Base-by-base conservation (phyloP, 2,113 vertebrate genomes). In the Patagioenas fasciata region DNA sequence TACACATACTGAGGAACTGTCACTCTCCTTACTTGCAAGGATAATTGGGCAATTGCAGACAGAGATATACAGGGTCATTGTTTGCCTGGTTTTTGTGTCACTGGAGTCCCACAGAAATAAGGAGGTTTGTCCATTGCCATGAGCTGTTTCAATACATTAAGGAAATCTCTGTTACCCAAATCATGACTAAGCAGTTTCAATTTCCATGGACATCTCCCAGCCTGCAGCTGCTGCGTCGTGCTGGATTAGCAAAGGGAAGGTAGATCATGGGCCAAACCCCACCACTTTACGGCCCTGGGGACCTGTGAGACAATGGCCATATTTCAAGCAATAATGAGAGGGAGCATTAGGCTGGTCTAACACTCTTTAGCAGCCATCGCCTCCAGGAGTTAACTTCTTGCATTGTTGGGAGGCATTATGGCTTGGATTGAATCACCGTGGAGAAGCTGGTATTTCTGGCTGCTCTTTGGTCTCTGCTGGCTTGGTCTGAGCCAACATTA, bases 321-420 rank as follows among this genome's bases (percentile, higher is more conserved):
- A 21, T 15, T 42, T 50, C 47, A 85, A 50, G 25, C 80, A 61
- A 29, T 24, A 79, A 58, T 6, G 16, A 71, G 23, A 70, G 34
- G 0, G 3, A 84, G 11, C 54, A 7, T 28, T 20, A 65, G 58
- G n/a, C 25, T 47, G 51, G 25, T 21, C 17, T 40, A 77, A 57
- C 0, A 3, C 29, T 72, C 29, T 44, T 44, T 7, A 64, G 53
- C 25, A 60, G 56, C 36, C 29, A 47, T 13, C 2, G 0, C 2
- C 3, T 58, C 36, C 81, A 56, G 57, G 16, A 64, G 54, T 44
- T 95, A 28, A 29, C 38, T 67, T 42, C 57, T 72, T 2, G 2
- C 21, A 29, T 26, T 44, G 34, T n/a, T 4, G 23, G 38, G 12
- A 73, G 24, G 16, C 19, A 2, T 85, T 64, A 64, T 3, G 34